Percentiles rank a stretch among this genome's conserved stretches.
Evolutionary conservation across 2,113 vertebrate species (phyloP).

Genomic region (Reinhardtius hippoglossoides): DNA sequence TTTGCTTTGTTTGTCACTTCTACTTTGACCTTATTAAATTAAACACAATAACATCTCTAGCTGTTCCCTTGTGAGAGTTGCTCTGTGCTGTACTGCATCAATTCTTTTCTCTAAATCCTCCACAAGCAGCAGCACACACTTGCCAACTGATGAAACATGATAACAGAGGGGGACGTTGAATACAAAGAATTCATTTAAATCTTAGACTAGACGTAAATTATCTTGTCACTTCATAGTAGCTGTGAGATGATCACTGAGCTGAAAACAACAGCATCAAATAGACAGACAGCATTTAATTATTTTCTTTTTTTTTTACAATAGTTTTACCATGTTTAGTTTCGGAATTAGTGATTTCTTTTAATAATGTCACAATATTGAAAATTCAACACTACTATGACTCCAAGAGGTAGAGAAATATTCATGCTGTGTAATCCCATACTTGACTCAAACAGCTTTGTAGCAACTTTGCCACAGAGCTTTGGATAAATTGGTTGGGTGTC

Average conservation of each 20-base stretch:
- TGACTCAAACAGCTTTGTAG: slow-evolving; percentile 41
- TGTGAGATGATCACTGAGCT: slow-evolving; percentile 4
- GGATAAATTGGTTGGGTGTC: slow-evolving; percentile 52
- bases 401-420: background rate
- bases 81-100: slow-evolving; percentile 57
- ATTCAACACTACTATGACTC: background rate
- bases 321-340: background rate
- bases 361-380: background rate
- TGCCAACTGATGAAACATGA: slow-evolving; percentile 63
- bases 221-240: slow-evolving; percentile 43
- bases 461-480: slow-evolving; percentile 47
- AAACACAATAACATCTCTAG: slow-evolving; percentile 67
- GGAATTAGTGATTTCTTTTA: background rate
- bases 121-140: slow-evolving; percentile 56
- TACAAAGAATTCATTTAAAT: slow-evolving; percentile 71
- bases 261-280: background rate
- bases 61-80: slow-evolving; percentile 61
- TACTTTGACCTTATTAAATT: slow-evolving; percentile 77
- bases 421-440: slow-evolving; percentile 26
- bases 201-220: slow-evolving; percentile 43
- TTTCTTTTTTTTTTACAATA: background rate
- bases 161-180: slow-evolving; percentile 46
- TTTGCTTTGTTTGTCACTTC: slow-evolving; percentile 66
- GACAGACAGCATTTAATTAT: background rate
- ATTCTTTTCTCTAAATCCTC: slow-evolving; percentile 75